Conservation (phyloP, 2,113 vertebrate genomes). For the Epinephelus cyanopodus region DNA sequence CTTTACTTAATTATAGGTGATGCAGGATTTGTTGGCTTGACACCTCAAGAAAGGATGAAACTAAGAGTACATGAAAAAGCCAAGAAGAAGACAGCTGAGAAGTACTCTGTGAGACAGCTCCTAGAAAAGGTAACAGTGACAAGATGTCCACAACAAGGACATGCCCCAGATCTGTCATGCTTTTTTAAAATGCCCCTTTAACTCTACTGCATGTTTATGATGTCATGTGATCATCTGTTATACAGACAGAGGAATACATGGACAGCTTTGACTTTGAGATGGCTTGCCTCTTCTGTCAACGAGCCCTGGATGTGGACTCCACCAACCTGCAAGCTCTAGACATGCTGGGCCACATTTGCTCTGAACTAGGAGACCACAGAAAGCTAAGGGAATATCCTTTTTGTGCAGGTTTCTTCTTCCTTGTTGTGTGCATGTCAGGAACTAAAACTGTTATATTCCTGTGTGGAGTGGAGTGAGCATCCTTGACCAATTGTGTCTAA, state of each 20-base stretch:
- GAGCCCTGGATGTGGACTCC: slow-evolving; percentile 86
- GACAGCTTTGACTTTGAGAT: slow-evolving; percentile 88
- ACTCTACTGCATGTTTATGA: slow-evolving; percentile 1
- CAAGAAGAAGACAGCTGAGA: slow-evolving; percentile 86
- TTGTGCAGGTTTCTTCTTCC: slow-evolving; percentile 19
- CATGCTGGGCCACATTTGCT: slow-evolving; percentile 86
- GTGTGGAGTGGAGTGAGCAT: slow-evolving; percentile 6
- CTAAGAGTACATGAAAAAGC: slow-evolving; percentile 85
- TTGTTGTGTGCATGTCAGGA: neutral
- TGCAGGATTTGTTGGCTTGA: slow-evolving; percentile 70
- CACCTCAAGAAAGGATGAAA: slow-evolving; percentile 85
- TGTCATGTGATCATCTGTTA: slow-evolving; percentile 22
- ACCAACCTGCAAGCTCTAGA: slow-evolving; percentile 84
- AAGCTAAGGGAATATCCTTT: slow-evolving; percentile 88
- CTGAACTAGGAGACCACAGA: slow-evolving; percentile 85
- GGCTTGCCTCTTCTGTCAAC: slow-evolving; percentile 86
- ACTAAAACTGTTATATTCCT: neutral
- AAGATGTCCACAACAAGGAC: neutral
- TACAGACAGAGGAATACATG: slow-evolving; percentile 85
- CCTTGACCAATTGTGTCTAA: slow-evolving; percentile 79
- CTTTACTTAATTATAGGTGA: slow-evolving; percentile 33
- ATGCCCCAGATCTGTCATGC: neutral
- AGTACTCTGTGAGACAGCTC: slow-evolving; percentile 84
- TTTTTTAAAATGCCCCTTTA: neutral
- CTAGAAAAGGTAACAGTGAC: slow-evolving; percentile 82